Conservation (phyloP, 2,888 invertebrate genomes). For the Machimus atricapillus region DNA sequence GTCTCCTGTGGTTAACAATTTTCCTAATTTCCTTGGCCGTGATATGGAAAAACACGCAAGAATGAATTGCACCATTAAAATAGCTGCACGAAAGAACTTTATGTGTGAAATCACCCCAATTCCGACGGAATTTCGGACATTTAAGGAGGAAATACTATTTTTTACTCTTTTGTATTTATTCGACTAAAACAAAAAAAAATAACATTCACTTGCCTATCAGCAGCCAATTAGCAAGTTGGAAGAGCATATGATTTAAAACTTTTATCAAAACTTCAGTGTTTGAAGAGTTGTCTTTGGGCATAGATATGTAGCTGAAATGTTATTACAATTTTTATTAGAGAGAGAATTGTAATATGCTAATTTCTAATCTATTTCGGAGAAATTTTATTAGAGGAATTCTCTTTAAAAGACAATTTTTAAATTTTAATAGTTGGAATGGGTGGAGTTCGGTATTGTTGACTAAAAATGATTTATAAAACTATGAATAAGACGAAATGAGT, state of each 20-base stretch:
- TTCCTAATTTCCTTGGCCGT: background rate
- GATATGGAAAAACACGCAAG: background rate
- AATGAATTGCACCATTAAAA: background rate
- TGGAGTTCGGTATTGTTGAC: too few relatives aligned
- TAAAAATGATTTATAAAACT: too few relatives aligned
- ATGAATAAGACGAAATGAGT: too few relatives aligned
- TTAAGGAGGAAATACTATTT: background rate
- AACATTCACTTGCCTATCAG: background rate
- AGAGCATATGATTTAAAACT: background rate
- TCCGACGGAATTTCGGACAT: background rate
- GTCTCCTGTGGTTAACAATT: background rate
- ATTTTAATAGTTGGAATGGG: too few relatives aligned
- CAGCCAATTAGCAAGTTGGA: background rate
- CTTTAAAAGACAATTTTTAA: too few relatives aligned
- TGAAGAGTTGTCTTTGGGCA: background rate
- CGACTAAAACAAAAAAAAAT: background rate
- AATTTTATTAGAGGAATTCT: too few relatives aligned
- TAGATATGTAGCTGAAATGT: background rate
- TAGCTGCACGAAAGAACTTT: background rate
- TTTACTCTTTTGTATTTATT: background rate
- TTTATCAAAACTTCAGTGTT: background rate
- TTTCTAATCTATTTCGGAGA: too few relatives aligned
- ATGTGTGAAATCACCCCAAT: background rate
- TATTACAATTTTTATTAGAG: background rate
- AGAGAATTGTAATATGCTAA: too few relatives aligned